Base-by-base conservation (phyloP, 1,140 invertebrate species). In the Aphidius gifuensis region DNA sequence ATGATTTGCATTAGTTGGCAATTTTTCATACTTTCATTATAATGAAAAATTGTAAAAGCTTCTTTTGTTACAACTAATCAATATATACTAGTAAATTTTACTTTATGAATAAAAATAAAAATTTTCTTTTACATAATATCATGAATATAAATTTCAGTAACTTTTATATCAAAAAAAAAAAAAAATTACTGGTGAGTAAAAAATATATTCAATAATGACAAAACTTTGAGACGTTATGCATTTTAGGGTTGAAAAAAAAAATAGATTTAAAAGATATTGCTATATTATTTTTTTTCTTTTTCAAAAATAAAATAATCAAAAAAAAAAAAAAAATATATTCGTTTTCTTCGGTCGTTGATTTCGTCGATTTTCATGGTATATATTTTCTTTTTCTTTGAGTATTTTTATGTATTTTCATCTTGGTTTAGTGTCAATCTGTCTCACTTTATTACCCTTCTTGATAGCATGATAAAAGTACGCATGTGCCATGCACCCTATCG, bases 401-500 rank as follows among this genome's bases (percentile, higher is more conserved):
- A 16, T 16, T 16, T 16, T 16, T 16, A 16, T 16, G 23, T 32
- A 32, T 32, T 32, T 32, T 32, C 23, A 32, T 32, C 6, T n/a
- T 49, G 47, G 9, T 21, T 40, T 32, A 43, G 16, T 40, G 32
- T 60, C 42, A 40, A 11, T 55, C 40, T 16, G 38, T 55, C 38
- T 40, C 53, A 42, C 53, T 55, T 43, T 53, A n/a, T 55, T 32
- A 8, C 23, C 23, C 23, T 32, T 32, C 23, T 44, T 39, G 42
- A 32, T 32, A 16, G 16, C 16, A 16, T 16, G 16, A 16, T 16
- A 16, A 44, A 49, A 44, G 39, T 47, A 58, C 61, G 61, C 61
- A 50, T 58, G 61, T 56, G 61, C 51, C 3, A 39, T 9, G 46
- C 11, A 21, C 61, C 42, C 56, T 78, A 78, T 78, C 78, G 78